These are phyloP conservation scores for Himalopsyche kuldschensis DNA, from an alignment of 2,888 invertebrate genomes.

Conservation along the genomic window DNA sequence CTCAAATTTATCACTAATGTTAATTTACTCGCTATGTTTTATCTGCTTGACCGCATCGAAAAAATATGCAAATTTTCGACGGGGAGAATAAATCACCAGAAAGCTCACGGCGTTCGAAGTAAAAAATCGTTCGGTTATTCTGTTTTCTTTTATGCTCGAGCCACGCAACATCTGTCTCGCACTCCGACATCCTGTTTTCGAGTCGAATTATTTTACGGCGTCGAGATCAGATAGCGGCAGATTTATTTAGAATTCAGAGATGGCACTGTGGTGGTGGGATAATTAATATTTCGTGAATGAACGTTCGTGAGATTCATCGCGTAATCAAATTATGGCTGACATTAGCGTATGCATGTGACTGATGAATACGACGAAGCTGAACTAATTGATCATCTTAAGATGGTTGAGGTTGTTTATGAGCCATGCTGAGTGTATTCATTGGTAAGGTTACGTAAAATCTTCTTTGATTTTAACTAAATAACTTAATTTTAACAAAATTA, in stretches of 20 bases:
- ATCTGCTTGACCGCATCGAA: conserved; percentile 38
- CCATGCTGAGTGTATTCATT: background rate
- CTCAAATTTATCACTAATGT: conserved; percentile 32
- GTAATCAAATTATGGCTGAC: conserved; percentile 31
- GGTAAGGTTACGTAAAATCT: background rate
- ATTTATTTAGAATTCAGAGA: conserved; percentile 27
- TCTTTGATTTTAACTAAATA: too few relatives aligned
- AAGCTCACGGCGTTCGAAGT: conserved; percentile 27
- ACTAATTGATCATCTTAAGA: conserved; percentile 20
- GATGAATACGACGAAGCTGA: conserved; percentile 9
- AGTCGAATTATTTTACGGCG: conserved; percentile 23
- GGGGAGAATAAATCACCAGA: conserved; percentile 35
- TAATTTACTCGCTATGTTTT: conserved; percentile 36
- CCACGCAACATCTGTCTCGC: conserved; percentile 37
- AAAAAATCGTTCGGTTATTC: conserved; percentile 23
- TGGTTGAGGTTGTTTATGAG: background rate
- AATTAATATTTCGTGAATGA: conserved; percentile 36
- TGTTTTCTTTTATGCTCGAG: conserved; percentile 14
- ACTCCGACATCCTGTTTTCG: conserved; percentile 26
- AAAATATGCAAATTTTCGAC: conserved; percentile 37
- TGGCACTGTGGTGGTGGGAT: conserved; percentile 12
- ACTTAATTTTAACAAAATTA: too few relatives aligned
- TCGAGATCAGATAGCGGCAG: conserved; percentile 27
- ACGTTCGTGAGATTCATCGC: conserved; percentile 32
- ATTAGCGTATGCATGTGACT: conserved; percentile 21